Evolutionary conservation across 2,113 vertebrate genomes (phyloP).

Genomic region (Talpa occidentalis): DNA sequence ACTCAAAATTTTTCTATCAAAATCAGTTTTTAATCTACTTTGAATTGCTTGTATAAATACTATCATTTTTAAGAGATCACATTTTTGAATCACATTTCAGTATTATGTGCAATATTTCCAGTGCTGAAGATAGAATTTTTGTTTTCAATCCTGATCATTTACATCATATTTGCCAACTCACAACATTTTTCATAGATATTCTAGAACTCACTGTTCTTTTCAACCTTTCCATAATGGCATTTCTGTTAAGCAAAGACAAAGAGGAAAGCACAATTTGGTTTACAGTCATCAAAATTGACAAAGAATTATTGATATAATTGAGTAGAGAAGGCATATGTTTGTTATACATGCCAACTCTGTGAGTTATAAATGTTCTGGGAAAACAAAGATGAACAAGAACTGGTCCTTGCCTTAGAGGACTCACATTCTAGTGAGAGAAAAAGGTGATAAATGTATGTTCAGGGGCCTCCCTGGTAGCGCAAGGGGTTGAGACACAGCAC

Average conservation of each 20-base stretch:
- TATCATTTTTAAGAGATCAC: constrained; percentile 50
- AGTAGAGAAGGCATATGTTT: constrained; percentile 55
- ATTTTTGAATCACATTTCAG: constrained; percentile 45
- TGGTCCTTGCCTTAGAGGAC: not conserved
- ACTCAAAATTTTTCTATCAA: constrained; percentile 4
- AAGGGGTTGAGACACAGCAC: too few relatives aligned
- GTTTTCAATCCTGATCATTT: constrained; percentile 48
- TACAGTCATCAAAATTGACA: constrained; percentile 52
- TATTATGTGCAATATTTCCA: constrained; percentile 48
- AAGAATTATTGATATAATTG: constrained; percentile 42
- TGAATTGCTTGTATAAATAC: constrained; percentile 44
- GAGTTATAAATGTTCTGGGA: not conserved
- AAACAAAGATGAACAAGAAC: not conserved
- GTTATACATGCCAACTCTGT: not conserved
- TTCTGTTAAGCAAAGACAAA: constrained; percentile 49
- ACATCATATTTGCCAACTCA: constrained; percentile 42
- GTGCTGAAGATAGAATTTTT: constrained; percentile 17
- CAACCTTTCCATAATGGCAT: constrained; percentile 8
- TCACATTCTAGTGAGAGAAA: not conserved
- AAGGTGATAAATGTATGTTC: not conserved
- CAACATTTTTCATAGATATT: constrained; percentile 42
- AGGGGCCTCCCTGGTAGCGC: not conserved
- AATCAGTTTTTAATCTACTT: constrained; percentile 42
- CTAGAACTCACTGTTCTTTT: constrained; percentile 56
- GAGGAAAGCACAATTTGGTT: constrained; percentile 17